These are phyloP conservation scores for Odocoileus virginianus DNA, from an alignment of 2,113 vertebrate genomes.

Conservation along the genomic window DNA sequence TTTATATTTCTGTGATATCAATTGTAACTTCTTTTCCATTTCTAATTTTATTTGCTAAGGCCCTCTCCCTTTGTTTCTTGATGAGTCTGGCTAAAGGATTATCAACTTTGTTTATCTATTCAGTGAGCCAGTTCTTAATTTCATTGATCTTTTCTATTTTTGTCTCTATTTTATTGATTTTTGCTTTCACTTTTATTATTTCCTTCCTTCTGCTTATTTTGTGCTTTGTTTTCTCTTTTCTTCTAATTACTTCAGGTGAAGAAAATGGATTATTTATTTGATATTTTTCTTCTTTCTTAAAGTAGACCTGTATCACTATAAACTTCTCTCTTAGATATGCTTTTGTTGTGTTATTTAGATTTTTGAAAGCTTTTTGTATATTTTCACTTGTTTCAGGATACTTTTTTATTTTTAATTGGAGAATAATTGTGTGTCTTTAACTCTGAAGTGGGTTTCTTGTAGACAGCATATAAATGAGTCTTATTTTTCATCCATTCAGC, in stretches of 20 bases:
- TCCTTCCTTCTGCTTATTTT: not conserved
- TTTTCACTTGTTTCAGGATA: not conserved
- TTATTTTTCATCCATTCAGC: not conserved
- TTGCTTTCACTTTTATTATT: not conserved
- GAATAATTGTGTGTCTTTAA: not conserved
- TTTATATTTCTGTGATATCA: not conserved
- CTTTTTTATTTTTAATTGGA: not conserved
- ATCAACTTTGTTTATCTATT: not conserved
- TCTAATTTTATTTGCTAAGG: not conserved
- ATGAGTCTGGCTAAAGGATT: not conserved
- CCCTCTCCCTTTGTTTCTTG: not conserved
- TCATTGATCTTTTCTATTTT: not conserved
- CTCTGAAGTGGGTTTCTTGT: not conserved
- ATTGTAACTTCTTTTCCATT: not conserved
- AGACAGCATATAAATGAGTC: not conserved
- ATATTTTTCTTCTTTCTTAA: not conserved
- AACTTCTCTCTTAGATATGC: not conserved
- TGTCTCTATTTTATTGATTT: not conserved
- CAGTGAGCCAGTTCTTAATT: not conserved
- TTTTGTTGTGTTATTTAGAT: not conserved
- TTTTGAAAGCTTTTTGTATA: not conserved
- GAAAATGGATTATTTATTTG: not conserved
- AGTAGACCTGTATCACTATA: not conserved
- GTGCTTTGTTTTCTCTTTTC: not conserved
- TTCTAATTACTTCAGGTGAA: not conserved